phyloP scores from a whole-genome alignment of 1,140 invertebrate genomes.

The Nomia melanderi region DNA sequence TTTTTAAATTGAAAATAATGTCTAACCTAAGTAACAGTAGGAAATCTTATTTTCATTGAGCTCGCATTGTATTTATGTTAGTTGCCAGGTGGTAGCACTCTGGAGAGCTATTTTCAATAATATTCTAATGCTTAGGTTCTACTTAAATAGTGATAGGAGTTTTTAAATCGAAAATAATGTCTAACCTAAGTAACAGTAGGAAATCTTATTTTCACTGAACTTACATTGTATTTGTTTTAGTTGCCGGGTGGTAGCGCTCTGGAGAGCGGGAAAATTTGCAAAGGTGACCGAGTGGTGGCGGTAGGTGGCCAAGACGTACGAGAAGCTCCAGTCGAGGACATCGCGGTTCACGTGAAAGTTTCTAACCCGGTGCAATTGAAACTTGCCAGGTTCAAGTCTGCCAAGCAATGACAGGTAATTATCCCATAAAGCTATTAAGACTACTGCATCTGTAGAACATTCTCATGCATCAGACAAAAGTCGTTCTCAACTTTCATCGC shows the following conservation, averaged over 20 bases:
- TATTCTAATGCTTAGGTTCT: no score
- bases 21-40: no score
- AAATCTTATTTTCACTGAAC: not conserved
- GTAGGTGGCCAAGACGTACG: constrained; percentile 95
- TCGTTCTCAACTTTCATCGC: not conserved
- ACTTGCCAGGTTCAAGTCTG: constrained; percentile 74
- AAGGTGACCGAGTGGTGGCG: constrained; percentile 94
- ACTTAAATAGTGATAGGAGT: no score
- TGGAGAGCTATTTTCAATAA: no score
- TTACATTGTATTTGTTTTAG: constrained; percentile 77
- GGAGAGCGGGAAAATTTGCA: constrained; percentile 93
- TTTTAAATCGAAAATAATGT: no score
- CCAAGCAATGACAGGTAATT: constrained; percentile 72
- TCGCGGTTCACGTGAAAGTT: constrained; percentile 77
- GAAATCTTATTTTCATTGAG: no score
- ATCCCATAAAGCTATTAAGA: not conserved
- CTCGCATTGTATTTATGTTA: no score
- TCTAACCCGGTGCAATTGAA: constrained; percentile 77
- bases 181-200: no score
- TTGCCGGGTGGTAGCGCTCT: constrained; percentile 94
- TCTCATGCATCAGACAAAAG: not conserved
- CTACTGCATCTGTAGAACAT: not conserved
- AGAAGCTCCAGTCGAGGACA: constrained; percentile 89
- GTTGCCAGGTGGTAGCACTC: no score
- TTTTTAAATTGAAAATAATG: no score